Evolutionary conservation across 1,140 invertebrate species (phyloP), one percentile per base, ranked within the genome.

Genomic region (Homalodisca vitripennis): DNA sequence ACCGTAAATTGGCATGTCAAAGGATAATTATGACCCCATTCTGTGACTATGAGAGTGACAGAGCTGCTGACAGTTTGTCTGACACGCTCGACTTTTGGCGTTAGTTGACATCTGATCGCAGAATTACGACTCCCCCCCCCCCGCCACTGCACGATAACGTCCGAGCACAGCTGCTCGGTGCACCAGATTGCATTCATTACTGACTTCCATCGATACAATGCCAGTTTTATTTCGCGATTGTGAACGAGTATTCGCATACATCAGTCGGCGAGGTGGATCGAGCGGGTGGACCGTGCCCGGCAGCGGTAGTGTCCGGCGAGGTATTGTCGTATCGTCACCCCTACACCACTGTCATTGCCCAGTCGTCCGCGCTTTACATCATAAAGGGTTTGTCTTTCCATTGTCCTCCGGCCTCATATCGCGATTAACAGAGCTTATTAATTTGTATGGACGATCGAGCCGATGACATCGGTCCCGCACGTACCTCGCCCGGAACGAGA

Each of bases 301-400:
- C 24, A 51, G 22, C 22, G n/a, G 6, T 17, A 10, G 34, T 3
- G 48, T 20, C 48, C 17, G 22, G 3, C 14, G 22, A 14, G n/a
- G 48, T 51, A 20, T 51, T 51, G 34, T n/a, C 34, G 17, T 20
- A 51, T 51, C 48, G 17, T 22, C 3, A 3, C 6, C 17, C 34
- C 34, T 6, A 12, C 14, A 22, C 55, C 55, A 6, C 22, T 6
- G 55, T 26, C 22, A 22, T 22, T 22, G 48, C 20, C 12, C 48
- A 22, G 20, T 3, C 24, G 55, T 60, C 48, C 48, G 6, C 34
- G 22, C 55, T 60, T 26, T 27, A 60, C 55, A 60, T 53, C 13
- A 53, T 53, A 60, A 60, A 60, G 55, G 55, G 55, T 60, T 60
- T 22, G 10, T 6, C 55, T 26, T 2, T 2, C 55, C 55, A 26